Conservation (phyloP, 2,888 invertebrate genomes). For the Malthinus seriepunctatus region DNA sequence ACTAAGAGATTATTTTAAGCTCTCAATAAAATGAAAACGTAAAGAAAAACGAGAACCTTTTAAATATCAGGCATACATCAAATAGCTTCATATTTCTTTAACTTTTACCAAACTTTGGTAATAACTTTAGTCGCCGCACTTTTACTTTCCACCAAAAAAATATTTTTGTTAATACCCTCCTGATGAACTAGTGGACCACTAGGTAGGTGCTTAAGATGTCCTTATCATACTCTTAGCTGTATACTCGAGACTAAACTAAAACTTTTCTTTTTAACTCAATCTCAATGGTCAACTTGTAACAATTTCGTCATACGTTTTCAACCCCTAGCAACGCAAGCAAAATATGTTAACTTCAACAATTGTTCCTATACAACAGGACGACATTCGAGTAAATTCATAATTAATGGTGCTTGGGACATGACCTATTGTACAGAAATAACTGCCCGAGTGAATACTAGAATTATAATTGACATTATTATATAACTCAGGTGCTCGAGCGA, state of each 20-base stretch:
- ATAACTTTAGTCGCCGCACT: slow-evolving; percentile 32
- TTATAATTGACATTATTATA: slow-evolving; percentile 21
- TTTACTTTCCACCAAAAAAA: slow-evolving; percentile 13
- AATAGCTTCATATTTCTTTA: slow-evolving; percentile 41
- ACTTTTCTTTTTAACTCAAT: no score
- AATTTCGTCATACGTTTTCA: slow-evolving; percentile 1
- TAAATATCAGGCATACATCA: slow-evolving; percentile 38
- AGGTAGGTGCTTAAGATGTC: background rate
- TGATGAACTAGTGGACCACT: slow-evolving; percentile 10
- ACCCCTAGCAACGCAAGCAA: no score
- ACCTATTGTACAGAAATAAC: slow-evolving; percentile 21
- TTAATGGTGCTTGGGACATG: slow-evolving; percentile 25
- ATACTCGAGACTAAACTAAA: no score
- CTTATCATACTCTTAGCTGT: background rate
- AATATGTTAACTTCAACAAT: background rate
- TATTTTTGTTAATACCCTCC: slow-evolving; percentile 14
- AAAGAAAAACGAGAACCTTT: slow-evolving; percentile 35
- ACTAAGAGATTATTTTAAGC: slow-evolving; percentile 15
- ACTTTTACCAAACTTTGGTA: slow-evolving; percentile 36
- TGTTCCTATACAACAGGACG: slow-evolving; percentile 15
- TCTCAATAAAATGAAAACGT: slow-evolving; percentile 17
- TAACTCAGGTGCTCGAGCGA: slow-evolving; percentile 19
- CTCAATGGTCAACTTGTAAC: no score
- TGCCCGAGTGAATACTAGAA: slow-evolving; percentile 10
- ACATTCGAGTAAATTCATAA: slow-evolving; percentile 23